Evolutionary conservation across 2,113 vertebrate species (phyloP), one percentile per base, ranked within the genome.

Genomic region (Dicentrarchus labrax): DNA sequence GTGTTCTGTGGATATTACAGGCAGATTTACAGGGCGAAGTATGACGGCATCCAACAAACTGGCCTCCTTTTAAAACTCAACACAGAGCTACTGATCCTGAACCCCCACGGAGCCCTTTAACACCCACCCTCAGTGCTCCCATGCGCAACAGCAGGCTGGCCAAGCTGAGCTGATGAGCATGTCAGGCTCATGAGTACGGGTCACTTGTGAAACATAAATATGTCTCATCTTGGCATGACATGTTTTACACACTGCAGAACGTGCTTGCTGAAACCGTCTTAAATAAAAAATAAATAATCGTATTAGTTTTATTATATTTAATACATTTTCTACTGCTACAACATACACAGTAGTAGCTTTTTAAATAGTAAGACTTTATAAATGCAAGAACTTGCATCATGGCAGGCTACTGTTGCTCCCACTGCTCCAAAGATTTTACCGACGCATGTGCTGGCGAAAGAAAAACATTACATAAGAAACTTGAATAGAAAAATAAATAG

Each of bases 401-500:
- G 64, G 24, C n/a, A 0, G 11, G 11, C 71, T 70, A 72, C 60
- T 79, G 39, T 4, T 56, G 65, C 78, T 85, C 62, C 57, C 73
- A 71, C 72, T 43, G n/a, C 24, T 50, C 19, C 21, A 68, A 61
- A 82, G 75, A 86, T 74, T 53, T 61, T 51, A 70, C 61, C 74
- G 67, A 76, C 81, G 64, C 3, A 0, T 61, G 64, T 71, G 16
- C 19, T 53, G 22, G 41, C 60, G 36, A 77, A 38, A 51, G 36
- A 71, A 62, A 88, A 73, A 65, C 19, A 72, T 83, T 78, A 80
- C 72, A 80, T 64, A 76, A 84, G 39, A 69, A 57, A 56, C 22
- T 61, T 78, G 50, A 77, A 75, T 68, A 69, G 39, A 72, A 21
- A 67, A 83, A 82, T 41, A 85, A 39, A 72, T 84, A 76, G 76